phyloP scores from a whole-genome alignment of 2,797 vertebrate genomes.

The Spatula versicolor region DNA sequence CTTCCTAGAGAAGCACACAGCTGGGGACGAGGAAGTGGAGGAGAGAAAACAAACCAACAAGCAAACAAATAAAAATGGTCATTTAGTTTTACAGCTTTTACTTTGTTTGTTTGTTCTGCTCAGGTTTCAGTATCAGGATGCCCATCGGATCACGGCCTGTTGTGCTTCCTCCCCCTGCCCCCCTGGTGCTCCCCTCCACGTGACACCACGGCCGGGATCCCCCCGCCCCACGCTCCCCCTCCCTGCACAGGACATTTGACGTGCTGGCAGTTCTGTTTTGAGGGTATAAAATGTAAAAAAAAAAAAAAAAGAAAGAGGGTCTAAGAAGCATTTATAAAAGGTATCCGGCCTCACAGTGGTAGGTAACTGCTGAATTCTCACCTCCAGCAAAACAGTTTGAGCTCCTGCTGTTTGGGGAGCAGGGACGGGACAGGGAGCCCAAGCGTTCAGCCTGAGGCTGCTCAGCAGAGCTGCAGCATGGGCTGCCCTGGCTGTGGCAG shows the following conservation, averaged over 20 bases:
- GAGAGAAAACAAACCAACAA: slow-evolving; percentile 25
- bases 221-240: neutral
- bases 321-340: neutral
- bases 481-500: neutral
- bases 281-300: neutral
- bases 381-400: neutral
- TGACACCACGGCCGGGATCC: neutral
- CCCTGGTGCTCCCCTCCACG: neutral
- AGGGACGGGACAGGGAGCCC: neutral
- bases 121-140: slow-evolving; percentile 45
- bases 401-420: neutral
- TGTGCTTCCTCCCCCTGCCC: neutral
- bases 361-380: neutral
- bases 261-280: neutral
- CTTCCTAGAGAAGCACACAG: slow-evolving; percentile 24
- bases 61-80: slow-evolving; percentile 52
- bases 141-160: neutral
- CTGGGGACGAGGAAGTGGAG: slow-evolving; percentile 50
- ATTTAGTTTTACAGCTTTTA: slow-evolving; percentile 69
- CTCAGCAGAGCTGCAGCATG: neutral
- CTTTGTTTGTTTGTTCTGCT: slow-evolving; percentile 68
- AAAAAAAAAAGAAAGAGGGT: neutral
- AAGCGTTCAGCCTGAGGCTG: neutral
- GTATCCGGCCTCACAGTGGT: neutral
- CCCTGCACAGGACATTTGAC: neutral